These are phyloP conservation scores for Drosophila yooni DNA, from an alignment of 2,888 invertebrate genomes.

Conservation along the genomic window DNA sequence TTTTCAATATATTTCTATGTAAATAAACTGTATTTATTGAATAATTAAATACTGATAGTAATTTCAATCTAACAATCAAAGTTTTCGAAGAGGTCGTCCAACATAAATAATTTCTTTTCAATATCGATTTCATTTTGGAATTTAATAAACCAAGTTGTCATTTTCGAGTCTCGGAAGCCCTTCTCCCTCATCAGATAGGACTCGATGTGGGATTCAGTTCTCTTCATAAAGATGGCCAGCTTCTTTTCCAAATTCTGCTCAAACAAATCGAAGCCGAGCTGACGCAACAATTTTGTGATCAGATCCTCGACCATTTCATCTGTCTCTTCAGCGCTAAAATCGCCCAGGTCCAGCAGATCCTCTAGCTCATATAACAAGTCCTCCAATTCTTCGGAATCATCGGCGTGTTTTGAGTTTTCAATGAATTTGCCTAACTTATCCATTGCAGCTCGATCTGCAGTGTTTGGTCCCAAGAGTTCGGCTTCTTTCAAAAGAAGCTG, in stretches of 20 bases:
- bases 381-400: slow-evolving; percentile 27
- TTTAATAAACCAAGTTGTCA: slow-evolving; percentile 13
- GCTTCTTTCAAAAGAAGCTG: slow-evolving; percentile 46
- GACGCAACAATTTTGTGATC: slow-evolving; percentile 19
- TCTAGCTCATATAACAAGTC: slow-evolving; percentile 30
- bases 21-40: background rate
- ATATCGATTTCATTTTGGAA: slow-evolving; percentile 44
- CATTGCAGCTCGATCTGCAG: slow-evolving; percentile 13
- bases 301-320: slow-evolving; percentile 21
- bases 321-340: background rate
- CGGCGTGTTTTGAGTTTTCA: slow-evolving; percentile 2
- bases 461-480: slow-evolving; percentile 8
- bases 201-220: slow-evolving; percentile 34
- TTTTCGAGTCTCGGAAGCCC: slow-evolving; percentile 8
- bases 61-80: slow-evolving; percentile 23
- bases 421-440: slow-evolving; percentile 21
- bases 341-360: slow-evolving; percentile 23
- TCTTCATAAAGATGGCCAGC: slow-evolving; percentile 1
- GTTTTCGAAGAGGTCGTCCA: slow-evolving; percentile 15
- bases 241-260: slow-evolving; percentile 26
- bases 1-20: background rate
- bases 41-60: background rate
- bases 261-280: slow-evolving; percentile 32
- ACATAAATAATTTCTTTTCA: slow-evolving; percentile 34
- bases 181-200: slow-evolving; percentile 31